Evolutionary conservation across 2,888 invertebrate species (phyloP).

Genomic region (Macaria liturata): DNA sequence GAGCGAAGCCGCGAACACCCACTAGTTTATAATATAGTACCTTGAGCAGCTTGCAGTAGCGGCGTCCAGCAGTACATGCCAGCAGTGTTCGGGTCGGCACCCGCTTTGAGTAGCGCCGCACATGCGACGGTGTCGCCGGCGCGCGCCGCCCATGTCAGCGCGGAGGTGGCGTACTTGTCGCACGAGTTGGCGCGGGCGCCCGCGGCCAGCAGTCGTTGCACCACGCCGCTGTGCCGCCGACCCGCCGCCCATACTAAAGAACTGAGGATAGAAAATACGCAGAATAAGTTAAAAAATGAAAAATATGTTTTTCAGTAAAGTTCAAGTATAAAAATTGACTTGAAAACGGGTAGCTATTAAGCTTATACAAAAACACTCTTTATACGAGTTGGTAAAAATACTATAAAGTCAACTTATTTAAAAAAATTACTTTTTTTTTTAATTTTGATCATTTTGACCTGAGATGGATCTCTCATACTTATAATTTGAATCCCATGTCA

Average conservation of each 20-base stretch:
- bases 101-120: constrained; percentile 90
- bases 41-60: constrained; percentile 89
- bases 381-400: no score
- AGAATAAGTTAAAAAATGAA: no score
- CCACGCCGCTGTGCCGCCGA: constrained; percentile 94
- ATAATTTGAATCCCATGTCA: no score
- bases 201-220: constrained; percentile 90
- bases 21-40: constrained; percentile 42
- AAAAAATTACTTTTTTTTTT: no score
- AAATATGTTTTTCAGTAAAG: no score
- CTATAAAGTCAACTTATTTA: no score
- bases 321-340: no score
- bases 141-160: constrained; percentile 97
- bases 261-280: constrained; percentile 62
- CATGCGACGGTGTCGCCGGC: constrained; percentile 95
- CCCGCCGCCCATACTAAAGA: constrained; percentile 98
- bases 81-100: constrained; percentile 94
- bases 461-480: no score
- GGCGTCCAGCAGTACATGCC: constrained; percentile 99
- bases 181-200: constrained; percentile 98
- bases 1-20: no score
- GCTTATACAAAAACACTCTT: no score
- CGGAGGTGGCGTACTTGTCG: constrained; percentile 98
- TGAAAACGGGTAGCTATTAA: no score
- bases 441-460: no score